These are phyloP conservation scores for Saguinus imperator DNA, from an alignment of 2,113 vertebrate species.

Conservation along the genomic window DNA sequence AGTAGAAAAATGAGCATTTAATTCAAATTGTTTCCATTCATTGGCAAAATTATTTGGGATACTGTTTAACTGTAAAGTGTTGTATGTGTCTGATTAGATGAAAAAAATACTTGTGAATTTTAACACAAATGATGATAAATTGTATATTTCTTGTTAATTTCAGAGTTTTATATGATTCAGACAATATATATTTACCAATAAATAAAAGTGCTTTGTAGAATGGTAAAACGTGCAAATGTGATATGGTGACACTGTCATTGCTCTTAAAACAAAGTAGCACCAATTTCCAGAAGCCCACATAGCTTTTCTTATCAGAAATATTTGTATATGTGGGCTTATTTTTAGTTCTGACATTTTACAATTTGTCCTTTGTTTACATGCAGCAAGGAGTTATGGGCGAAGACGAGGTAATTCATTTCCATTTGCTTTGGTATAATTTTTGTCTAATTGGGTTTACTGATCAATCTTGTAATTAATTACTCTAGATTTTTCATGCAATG, in stretches of 20 bases:
- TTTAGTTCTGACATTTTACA: slow-evolving; percentile 84
- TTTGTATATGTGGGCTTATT: slow-evolving; percentile 79
- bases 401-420: slow-evolving; percentile 97
- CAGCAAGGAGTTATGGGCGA: slow-evolving; percentile 99
- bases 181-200: not conserved
- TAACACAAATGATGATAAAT: not conserved
- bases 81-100: not conserved
- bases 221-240: not conserved
- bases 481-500: slow-evolving; percentile 71
- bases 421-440: slow-evolving; percentile 85
- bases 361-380: slow-evolving; percentile 96
- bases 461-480: slow-evolving; percentile 80
- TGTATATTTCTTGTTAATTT: not conserved
- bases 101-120: slow-evolving; percentile 39
- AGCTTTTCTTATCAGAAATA: slow-evolving; percentile 74
- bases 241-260: not conserved
- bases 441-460: slow-evolving; percentile 81
- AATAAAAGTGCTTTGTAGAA: slow-evolving; percentile 19
- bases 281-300: slow-evolving; percentile 73
- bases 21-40: slow-evolving; percentile 16
- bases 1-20: slow-evolving; percentile 34
- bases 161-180: not conserved
- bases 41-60: slow-evolving; percentile 42
- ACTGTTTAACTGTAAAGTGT: slow-evolving; percentile 10
- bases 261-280: slow-evolving; percentile 45